A percentile compares a stretch with the other conserved stretches of the same genome.
Conservation (phyloP, 2,113 vertebrate species). For the Acinonyx jubatus region DNA sequence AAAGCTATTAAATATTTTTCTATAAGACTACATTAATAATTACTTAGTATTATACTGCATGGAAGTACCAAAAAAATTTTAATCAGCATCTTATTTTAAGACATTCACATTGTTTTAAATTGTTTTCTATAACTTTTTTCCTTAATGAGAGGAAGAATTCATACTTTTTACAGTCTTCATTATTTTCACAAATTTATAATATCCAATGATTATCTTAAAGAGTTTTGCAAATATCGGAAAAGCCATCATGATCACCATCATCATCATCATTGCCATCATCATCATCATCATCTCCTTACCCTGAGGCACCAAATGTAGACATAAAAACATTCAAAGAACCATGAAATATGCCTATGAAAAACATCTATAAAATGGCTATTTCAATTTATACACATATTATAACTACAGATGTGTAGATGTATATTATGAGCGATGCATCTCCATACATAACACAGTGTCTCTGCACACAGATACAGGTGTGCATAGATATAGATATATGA, state of each 20-base stretch:
- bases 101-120: background rate
- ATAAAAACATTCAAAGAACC: slow-evolving; percentile 20
- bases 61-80: background rate
- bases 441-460: background rate
- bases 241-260: background rate
- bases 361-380: background rate
- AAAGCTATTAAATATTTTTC: slow-evolving; percentile 25
- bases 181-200: background rate
- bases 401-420: background rate
- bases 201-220: background rate
- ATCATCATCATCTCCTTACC: background rate
- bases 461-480: background rate
- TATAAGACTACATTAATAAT: slow-evolving; percentile 6
- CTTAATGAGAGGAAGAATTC: background rate
- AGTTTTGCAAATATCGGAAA: background rate
- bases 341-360: background rate
- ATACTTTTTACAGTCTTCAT: background rate
- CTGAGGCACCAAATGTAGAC: background rate
- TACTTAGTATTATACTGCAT: background rate
- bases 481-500: background rate
- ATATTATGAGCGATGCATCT: background rate
- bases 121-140: background rate
- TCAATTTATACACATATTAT: background rate
- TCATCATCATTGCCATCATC: background rate
- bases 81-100: background rate